Evolutionary conservation across 2,888 invertebrate genomes (phyloP).

Genomic region (Macrophya annulata): DNA sequence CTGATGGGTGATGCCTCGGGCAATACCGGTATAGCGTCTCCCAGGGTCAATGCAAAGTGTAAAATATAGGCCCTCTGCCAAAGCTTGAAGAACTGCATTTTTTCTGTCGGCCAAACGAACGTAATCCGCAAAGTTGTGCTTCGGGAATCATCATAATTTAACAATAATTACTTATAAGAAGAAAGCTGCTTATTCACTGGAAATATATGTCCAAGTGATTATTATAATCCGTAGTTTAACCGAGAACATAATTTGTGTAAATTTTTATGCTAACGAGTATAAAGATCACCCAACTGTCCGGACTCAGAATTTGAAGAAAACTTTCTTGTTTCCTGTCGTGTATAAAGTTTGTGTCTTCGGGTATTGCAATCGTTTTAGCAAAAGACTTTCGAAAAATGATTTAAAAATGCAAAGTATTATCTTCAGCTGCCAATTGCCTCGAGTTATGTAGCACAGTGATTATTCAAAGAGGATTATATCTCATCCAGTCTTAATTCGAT

Average conservation of each 20-base stretch:
- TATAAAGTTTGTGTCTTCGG: neutral
- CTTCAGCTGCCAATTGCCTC: constrained; percentile 19
- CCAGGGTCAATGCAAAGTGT: constrained; percentile 29
- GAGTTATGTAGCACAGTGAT: neutral
- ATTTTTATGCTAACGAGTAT: constrained; percentile 35
- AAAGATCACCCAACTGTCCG: neutral
- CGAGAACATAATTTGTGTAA: constrained; percentile 21
- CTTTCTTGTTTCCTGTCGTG: neutral
- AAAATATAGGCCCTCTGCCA: constrained; percentile 3
- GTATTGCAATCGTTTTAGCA: neutral
- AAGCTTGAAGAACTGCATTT: constrained; percentile 46
- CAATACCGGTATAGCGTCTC: constrained; percentile 10
- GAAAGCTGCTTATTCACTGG: constrained; percentile 34
- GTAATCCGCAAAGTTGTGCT: constrained; percentile 44
- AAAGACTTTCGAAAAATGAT: neutral
- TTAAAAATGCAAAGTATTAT: neutral
- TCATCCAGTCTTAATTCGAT: neutral
- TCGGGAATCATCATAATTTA: constrained; percentile 5
- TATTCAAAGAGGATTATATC: constrained; percentile 32
- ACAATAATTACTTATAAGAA: constrained; percentile 31
- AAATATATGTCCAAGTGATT: neutral
- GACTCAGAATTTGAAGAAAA: constrained; percentile 20
- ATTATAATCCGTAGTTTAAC: constrained; percentile 36
- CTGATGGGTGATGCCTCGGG: constrained; percentile 27
- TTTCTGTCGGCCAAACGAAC: constrained; percentile 40